Conservation (phyloP, 2,113 vertebrate species). For the Thunnus maccoyii region DNA sequence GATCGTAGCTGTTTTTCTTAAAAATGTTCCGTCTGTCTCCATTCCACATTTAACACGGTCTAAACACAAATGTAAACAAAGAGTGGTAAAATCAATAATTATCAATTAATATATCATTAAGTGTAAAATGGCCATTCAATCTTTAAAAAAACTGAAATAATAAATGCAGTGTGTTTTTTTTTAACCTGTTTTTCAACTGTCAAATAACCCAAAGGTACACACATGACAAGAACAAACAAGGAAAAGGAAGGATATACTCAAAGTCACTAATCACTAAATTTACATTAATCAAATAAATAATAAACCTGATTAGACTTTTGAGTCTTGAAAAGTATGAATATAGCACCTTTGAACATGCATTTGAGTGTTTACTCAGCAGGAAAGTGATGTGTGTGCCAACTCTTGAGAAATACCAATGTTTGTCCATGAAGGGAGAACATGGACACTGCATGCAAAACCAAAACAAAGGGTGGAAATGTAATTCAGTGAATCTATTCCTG, state of each 20-base stretch:
- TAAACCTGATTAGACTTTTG: not conserved
- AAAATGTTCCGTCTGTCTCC: not conserved
- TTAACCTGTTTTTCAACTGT: not conserved
- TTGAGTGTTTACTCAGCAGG: constrained; percentile 10
- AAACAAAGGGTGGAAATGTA: constrained; percentile 23
- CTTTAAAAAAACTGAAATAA: not conserved
- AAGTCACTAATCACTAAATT: not conserved
- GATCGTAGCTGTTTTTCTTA: not conserved
- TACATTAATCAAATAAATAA: not conserved
- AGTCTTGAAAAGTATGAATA: not conserved
- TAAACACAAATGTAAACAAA: not conserved
- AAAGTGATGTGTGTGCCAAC: not conserved
- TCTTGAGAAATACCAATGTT: constrained; percentile 42
- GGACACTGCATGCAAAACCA: not conserved
- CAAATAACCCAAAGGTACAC: too few species aligned
- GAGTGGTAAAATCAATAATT: not conserved
- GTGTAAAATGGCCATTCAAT: not conserved
- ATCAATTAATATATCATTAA: not conserved
- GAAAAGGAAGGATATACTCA: too few species aligned
- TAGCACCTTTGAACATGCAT: constrained; percentile 1
- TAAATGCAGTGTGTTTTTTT: not conserved
- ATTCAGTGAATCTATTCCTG: not conserved
- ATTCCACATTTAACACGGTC: not conserved
- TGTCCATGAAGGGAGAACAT: constrained; percentile 7
- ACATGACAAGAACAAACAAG: too few species aligned